Evolutionary conservation across 2,888 invertebrate genomes (phyloP), one percentile per base, ranked within the genome.

Genomic region (Sarcophaga carnaria): DNA sequence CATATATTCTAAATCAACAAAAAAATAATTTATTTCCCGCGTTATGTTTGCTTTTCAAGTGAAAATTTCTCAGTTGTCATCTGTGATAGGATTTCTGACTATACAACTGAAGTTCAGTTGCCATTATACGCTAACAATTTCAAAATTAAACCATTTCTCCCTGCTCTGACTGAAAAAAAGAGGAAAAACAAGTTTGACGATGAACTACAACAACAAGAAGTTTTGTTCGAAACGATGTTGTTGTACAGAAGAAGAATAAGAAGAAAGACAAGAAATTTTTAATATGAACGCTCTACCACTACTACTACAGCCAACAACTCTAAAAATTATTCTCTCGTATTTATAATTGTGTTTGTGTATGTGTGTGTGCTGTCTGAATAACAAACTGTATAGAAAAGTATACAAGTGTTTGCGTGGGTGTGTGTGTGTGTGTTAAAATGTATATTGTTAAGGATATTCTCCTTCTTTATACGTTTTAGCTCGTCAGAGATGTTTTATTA

Each of bases 401-500:
- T 59, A 6, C 12, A 37, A 12, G 22, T 76, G 20, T 69, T 4
- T 20, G 20, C 63, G 8, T 20, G 69, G 25, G 47, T 49, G 14
- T 1, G 22, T 1, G 22, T 22, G 22, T 49, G 49, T 27, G 27
- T 27, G 27, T 27, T 6, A 27, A 27, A 27, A 27, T 72, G 6
- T 54, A 49, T 80, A 47, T 69, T 69, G 69, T 64, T 79, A 66
- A 76, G 80, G 71, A 70, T 76, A 75, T 80, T 54, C 54, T 14
- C 14, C 14, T 54, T 54, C 54, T 54, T 14, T 54, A 14, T 54
- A 54, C 54, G 54, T 67, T 22, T 37, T 2, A 37, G 67, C 20
- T 85, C 76, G 64, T 72, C 71, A 80, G 80, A 80, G 80, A 66
- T 67, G 66, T 80, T 85, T 77, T 67, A 85, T 80, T 84, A 84